A percentile compares a stretch with the other conserved stretches of the same genome.
Conservation (phyloP, 2,888 invertebrate genomes). For the Priapulus caudatus region DNA sequence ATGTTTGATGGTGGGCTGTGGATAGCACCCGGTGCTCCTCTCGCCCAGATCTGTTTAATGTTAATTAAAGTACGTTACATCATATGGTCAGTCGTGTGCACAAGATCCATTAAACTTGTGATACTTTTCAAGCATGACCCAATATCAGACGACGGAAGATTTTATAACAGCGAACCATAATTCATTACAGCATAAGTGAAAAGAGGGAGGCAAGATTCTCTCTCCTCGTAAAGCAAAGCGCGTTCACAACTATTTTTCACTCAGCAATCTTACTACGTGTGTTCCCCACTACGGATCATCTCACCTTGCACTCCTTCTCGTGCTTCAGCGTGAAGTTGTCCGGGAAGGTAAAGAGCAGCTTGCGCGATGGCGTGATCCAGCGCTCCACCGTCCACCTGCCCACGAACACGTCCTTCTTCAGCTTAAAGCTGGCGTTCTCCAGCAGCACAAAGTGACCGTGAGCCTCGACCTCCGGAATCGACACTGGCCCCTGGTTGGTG, state of each 20-base stretch:
- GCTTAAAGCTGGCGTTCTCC: conserved; percentile 3
- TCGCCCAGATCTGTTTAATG: neutral
- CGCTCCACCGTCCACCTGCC: neutral
- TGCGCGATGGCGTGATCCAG: neutral
- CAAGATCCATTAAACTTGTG: too few species aligned
- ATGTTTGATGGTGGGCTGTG: neutral
- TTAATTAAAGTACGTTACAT: too few species aligned
- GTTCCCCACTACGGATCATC: too few species aligned
- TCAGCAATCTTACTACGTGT: too few species aligned
- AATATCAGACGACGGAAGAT: too few species aligned
- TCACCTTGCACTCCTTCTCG: conserved; percentile 1
- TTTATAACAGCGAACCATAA: too few species aligned
- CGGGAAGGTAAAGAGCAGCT: neutral
- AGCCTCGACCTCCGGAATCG: neutral
- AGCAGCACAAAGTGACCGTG: neutral
- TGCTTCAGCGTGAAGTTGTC: neutral
- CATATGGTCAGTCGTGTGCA: too few species aligned
- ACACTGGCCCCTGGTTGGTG: neutral
- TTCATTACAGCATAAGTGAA: too few species aligned
- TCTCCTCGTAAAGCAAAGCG: too few species aligned
- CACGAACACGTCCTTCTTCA: neutral
- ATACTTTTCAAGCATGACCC: too few species aligned
- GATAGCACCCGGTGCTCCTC: neutral
- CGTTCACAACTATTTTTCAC: too few species aligned
- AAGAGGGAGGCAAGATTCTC: too few species aligned